These are phyloP conservation scores for Falcaria lacertinaria DNA, from an alignment of 2,888 invertebrate genomes.

Conservation along the genomic window DNA sequence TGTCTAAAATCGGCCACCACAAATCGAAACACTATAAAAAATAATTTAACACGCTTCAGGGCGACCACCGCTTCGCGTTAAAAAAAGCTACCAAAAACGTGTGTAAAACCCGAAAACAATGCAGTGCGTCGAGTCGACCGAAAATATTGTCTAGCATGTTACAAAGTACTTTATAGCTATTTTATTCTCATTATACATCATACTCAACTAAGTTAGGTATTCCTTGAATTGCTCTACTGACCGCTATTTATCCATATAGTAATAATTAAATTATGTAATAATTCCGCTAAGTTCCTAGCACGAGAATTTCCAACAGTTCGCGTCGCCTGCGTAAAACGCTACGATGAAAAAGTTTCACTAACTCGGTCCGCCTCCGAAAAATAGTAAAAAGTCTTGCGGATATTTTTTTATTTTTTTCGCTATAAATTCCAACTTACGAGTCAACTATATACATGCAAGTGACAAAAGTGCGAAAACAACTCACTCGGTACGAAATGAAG, in stretches of 20 bases:
- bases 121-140: conserved; percentile 26
- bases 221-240: conserved; percentile 73
- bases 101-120: conserved; percentile 33
- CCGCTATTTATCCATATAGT: conserved; percentile 41
- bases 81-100: conserved; percentile 21
- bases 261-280: conserved; percentile 28
- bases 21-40: conserved; percentile 48
- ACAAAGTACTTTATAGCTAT: conserved; percentile 61
- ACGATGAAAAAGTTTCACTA: conserved; percentile 52
- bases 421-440: conserved; percentile 28
- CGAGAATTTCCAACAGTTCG: conserved; percentile 48
- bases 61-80: conserved; percentile 26
- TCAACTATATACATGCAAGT: conserved; percentile 64
- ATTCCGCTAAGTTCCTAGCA: conserved; percentile 69
- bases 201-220: conserved; percentile 69
- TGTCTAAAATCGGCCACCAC: conserved; percentile 18
- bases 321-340: conserved; percentile 29
- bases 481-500: conserved; percentile 43
- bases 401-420: conserved; percentile 48
- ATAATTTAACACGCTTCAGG: conserved; percentile 54
- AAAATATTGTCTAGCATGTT: conserved; percentile 73
- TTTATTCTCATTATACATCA: conserved; percentile 46
- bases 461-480: conserved; percentile 50
- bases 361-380: conserved; percentile 55
- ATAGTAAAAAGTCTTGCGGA: conserved; percentile 60